Evolutionary conservation across 2,888 invertebrate genomes (phyloP).

Genomic region (Lasioglossum oenotherae): DNA sequence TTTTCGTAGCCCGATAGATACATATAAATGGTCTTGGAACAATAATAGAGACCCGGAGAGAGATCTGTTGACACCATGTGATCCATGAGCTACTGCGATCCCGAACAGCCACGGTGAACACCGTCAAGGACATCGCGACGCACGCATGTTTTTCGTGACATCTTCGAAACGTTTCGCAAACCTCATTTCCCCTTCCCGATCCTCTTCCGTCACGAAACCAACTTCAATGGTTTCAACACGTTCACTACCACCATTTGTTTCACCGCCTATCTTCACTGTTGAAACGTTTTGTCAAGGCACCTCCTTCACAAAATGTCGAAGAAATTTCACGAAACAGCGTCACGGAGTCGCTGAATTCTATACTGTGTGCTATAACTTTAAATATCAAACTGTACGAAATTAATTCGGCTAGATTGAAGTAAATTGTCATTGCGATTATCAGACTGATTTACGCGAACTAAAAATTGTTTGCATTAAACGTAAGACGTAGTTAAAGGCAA

Average conservation of each 20-base stretch:
- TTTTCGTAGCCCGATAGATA: conserved; percentile 56
- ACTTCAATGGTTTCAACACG: background rate
- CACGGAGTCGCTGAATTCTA: too few relatives aligned
- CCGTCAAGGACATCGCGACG: conserved; percentile 36
- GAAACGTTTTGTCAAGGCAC: too few relatives aligned
- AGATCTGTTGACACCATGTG: conserved; percentile 62
- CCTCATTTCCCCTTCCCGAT: background rate
- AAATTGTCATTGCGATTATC: background rate
- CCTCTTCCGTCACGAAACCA: background rate
- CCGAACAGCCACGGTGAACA: background rate
- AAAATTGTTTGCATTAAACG: too few relatives aligned
- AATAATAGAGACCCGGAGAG: conserved; percentile 73
- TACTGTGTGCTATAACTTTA: too few relatives aligned
- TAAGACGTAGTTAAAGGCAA: too few relatives aligned
- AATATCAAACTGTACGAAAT: background rate
- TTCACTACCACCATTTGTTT: background rate
- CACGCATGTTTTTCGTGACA: background rate
- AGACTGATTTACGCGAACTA: too few relatives aligned
- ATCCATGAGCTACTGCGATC: conserved; percentile 42
- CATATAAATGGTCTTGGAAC: conserved; percentile 73
- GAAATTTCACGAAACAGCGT: too few relatives aligned
- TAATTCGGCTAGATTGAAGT: background rate
- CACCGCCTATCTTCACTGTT: too few relatives aligned
- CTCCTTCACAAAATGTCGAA: too few relatives aligned
- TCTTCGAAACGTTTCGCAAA: background rate